These are phyloP conservation scores for Ammospiza nelsoni DNA, from an alignment of 2,113 vertebrate genomes.

Conservation along the genomic window DNA sequence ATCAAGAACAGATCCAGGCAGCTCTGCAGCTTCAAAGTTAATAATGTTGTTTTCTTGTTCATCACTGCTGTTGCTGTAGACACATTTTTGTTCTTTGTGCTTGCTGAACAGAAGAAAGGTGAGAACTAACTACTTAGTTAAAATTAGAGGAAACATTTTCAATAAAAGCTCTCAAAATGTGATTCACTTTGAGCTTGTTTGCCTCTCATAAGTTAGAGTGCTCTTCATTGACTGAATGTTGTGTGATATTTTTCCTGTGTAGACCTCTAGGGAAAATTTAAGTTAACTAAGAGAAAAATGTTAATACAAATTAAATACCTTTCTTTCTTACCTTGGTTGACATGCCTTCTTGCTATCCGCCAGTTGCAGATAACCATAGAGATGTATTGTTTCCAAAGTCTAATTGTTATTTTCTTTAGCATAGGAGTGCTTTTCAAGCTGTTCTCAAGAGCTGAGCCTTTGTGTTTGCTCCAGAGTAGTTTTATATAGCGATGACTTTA, in stretches of 20 bases:
- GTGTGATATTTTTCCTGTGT: background rate
- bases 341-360: background rate
- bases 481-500: background rate
- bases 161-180: background rate
- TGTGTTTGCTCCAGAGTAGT: background rate
- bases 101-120: background rate
- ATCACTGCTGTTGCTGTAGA: background rate
- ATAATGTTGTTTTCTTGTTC: background rate
- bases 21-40: background rate
- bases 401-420: background rate
- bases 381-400: background rate
- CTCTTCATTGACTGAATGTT: slow-evolving; percentile 47
- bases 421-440: background rate
- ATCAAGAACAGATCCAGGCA: background rate
- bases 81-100: background rate
- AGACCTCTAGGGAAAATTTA: slow-evolving; percentile 44
- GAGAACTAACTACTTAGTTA: background rate
- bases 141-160: slow-evolving; percentile 24
- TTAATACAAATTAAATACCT: background rate
- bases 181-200: slow-evolving; percentile 50
- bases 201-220: slow-evolving; percentile 39
- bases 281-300: slow-evolving; percentile 4
- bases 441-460: background rate
- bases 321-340: background rate
- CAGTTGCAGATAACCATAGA: background rate